phyloP scores from a whole-genome alignment of 2,113 vertebrate genomes.

The Phrynosoma platyrhinos region DNA sequence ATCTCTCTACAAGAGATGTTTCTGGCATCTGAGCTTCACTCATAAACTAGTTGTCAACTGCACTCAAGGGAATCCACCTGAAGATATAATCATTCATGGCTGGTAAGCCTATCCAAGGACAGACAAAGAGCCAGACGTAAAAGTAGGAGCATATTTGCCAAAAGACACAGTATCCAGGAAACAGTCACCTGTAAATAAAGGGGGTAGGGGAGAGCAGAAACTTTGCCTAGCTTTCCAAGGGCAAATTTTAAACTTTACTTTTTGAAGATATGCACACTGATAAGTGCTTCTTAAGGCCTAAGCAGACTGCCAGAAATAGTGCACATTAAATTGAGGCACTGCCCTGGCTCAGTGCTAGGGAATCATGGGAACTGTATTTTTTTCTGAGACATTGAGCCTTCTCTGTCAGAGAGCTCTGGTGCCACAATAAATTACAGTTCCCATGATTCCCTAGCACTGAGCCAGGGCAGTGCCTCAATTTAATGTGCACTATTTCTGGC shows the following conservation, averaged over 20 bases:
- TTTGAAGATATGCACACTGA: background rate
- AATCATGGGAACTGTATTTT: too few species aligned
- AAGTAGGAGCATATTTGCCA: constrained; percentile 23
- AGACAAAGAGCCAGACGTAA: constrained; percentile 15
- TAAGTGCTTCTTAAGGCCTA: background rate
- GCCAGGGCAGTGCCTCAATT: too few species aligned
- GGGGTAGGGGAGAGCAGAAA: background rate
- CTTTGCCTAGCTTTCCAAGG: constrained; percentile 4
- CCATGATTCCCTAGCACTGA: too few species aligned
- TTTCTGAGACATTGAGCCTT: too few species aligned
- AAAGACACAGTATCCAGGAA: constrained; percentile 24
- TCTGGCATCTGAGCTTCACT: constrained; percentile 11
- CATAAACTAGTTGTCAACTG: constrained; percentile 69
- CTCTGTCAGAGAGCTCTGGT: too few species aligned
- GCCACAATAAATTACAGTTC: too few species aligned
- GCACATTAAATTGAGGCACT: too few species aligned
- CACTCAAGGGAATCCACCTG: constrained; percentile 33
- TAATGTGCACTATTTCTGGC: too few species aligned
- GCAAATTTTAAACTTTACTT: background rate
- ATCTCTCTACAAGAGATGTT: constrained; percentile 45
- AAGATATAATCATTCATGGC: constrained; percentile 33
- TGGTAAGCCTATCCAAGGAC: constrained; percentile 48
- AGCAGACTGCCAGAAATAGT: too few species aligned
- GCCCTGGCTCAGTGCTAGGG: too few species aligned
- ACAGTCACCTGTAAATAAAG: background rate